Percentiles rank a stretch among this genome's conserved stretches.
These are phyloP conservation scores for Cremastinae sp. DNA, from an alignment of 2,888 invertebrate genomes.

Conservation along the genomic window DNA sequence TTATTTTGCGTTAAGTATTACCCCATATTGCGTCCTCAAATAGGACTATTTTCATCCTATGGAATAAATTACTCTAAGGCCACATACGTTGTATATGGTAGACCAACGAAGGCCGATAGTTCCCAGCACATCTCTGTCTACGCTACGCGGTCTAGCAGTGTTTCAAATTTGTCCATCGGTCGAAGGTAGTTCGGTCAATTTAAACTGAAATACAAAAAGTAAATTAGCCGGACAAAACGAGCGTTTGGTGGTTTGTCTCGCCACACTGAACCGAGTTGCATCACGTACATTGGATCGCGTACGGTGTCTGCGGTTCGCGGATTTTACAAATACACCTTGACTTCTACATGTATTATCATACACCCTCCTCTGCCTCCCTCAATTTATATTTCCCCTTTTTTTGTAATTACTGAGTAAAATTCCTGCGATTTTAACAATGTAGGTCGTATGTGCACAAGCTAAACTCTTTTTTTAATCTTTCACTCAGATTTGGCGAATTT, in stretches of 20 bases:
- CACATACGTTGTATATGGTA: slow-evolving; percentile 29
- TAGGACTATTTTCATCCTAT: no score
- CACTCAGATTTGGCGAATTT: slow-evolving; percentile 51
- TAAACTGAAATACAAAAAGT: slow-evolving; percentile 79
- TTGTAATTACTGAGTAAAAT: neutral
- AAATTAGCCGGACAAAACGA: slow-evolving; percentile 77
- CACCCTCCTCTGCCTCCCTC: slow-evolving; percentile 65
- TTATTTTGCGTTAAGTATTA: no score
- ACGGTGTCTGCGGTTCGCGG: slow-evolving; percentile 74
- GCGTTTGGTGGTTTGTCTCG: slow-evolving; percentile 73
- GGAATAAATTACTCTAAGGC: neutral
- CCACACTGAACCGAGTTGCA: slow-evolving; percentile 71
- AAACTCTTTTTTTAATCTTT: slow-evolving; percentile 49
- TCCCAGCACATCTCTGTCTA: slow-evolving; percentile 37
- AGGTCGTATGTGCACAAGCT: slow-evolving; percentile 19
- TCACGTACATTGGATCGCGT: slow-evolving; percentile 76
- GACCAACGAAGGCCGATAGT: slow-evolving; percentile 23
- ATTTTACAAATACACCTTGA: slow-evolving; percentile 74
- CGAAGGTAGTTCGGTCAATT: slow-evolving; percentile 73
- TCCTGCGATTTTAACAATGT: slow-evolving; percentile 24
- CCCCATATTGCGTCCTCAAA: no score
- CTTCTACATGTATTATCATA: slow-evolving; percentile 11
- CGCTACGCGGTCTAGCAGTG: slow-evolving; percentile 30
- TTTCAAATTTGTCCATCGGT: slow-evolving; percentile 47
- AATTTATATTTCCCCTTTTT: slow-evolving; percentile 61